A percentile compares a stretch with the other conserved stretches of the same genome.
Evolutionary conservation across 2,113 vertebrate species (phyloP).

Genomic region (Oryzias woworae): DNA sequence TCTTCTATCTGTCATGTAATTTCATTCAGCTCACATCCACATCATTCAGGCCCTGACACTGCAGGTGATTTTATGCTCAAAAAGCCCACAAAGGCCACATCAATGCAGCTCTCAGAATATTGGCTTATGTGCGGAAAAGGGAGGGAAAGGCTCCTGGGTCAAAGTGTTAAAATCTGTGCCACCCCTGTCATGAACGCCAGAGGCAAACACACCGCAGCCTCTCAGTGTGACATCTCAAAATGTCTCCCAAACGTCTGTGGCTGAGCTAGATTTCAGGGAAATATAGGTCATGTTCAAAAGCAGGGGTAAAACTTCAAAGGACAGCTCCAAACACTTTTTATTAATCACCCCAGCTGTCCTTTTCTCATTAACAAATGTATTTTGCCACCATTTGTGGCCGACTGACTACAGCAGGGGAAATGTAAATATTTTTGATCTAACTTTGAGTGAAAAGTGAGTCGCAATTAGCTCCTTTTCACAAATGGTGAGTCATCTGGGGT

Average conservation of each 20-base stretch:
- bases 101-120: constrained; percentile 44
- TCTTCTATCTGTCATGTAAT: constrained; percentile 9
- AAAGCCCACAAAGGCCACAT: constrained; percentile 28
- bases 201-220: constrained; percentile 28
- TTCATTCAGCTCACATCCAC: constrained; percentile 36
- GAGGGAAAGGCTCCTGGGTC: constrained; percentile 13
- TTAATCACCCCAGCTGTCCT: constrained; percentile 16
- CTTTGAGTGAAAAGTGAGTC: constrained; percentile 37
- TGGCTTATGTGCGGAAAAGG: constrained; percentile 32
- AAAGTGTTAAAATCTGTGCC: constrained; percentile 45
- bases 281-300: constrained; percentile 63
- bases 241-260: constrained; percentile 15
- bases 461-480: constrained; percentile 41
- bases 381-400: constrained; percentile 14
- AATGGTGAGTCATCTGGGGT: constrained; percentile 47
- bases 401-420: constrained; percentile 12
- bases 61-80: constrained; percentile 50
- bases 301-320: constrained; percentile 51
- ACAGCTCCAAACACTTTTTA: constrained; percentile 18
- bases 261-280: constrained; percentile 47
- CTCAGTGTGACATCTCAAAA: constrained; percentile 45
- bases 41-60: constrained; percentile 28
- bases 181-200: constrained; percentile 31
- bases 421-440: constrained; percentile 23
- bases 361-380: constrained; percentile 39